These are phyloP conservation scores for Sapayoa aenigma DNA, from an alignment of 2,113 vertebrate species.

Conservation along the genomic window DNA sequence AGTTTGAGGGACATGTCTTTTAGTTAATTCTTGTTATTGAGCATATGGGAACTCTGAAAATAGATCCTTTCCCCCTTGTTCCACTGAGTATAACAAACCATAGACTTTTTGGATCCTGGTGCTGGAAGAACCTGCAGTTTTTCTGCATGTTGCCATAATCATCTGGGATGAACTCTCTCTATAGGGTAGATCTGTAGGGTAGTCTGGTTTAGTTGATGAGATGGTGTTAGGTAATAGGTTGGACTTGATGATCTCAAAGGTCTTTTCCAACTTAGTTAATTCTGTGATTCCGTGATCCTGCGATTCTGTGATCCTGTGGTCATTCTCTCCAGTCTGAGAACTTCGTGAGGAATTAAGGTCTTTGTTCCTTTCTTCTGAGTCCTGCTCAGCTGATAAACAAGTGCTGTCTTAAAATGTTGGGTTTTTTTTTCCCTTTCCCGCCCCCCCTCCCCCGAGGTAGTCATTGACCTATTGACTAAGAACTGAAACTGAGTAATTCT, in stretches of 20 bases:
- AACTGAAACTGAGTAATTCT: not conserved
- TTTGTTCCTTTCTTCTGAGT: not conserved
- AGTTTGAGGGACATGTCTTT: not conserved
- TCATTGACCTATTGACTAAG: not conserved
- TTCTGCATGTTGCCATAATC: not conserved
- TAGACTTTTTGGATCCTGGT: not conserved
- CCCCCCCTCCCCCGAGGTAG: no score
- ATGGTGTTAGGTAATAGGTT: no score
- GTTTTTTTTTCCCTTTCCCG: not conserved
- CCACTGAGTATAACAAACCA: not conserved
- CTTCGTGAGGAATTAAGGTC: not conserved
- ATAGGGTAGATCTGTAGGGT: rapidly evolving
- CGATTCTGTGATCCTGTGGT: no score
- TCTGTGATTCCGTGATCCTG: no score
- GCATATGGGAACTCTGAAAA: not conserved
- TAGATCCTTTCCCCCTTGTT: not conserved
- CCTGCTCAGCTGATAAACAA: not conserved
- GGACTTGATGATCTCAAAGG: no score
- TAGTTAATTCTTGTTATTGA: not conserved
- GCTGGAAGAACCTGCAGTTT: not conserved
- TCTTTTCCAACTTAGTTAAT: no score
- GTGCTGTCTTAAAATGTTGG: not conserved
- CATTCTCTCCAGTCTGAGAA: not conserved
- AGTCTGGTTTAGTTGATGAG: no score
- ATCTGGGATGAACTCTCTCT: not conserved